phyloP scores from a whole-genome alignment of 1,140 invertebrate species.

The Nomia melanderi region DNA sequence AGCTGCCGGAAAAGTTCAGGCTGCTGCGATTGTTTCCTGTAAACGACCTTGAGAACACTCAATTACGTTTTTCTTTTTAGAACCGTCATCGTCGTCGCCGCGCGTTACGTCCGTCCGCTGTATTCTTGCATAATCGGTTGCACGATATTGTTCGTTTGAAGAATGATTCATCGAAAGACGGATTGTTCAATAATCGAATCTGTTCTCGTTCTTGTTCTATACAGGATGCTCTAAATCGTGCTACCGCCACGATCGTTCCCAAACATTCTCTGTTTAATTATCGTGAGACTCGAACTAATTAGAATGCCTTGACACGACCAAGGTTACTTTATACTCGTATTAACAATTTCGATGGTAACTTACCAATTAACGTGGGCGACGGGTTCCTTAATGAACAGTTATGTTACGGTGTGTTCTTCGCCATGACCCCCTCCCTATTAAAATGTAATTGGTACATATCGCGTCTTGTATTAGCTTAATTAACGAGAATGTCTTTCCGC shows the following conservation, averaged over 20 bases:
- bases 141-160: no score
- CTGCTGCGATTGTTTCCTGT: background rate
- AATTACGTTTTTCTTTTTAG: no score
- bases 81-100: no score
- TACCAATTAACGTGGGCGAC: conserved; percentile 40
- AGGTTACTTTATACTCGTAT: conserved; percentile 12
- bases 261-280: conserved; percentile 35
- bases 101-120: no score
- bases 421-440: conserved; percentile 11
- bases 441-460: conserved; percentile 35
- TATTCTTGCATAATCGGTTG: no score
- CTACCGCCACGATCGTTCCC: background rate
- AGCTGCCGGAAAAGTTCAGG: background rate
- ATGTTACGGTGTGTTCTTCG: conserved; percentile 23
- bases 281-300: conserved; percentile 40
- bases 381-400: conserved; percentile 42
- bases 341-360: conserved; percentile 31
- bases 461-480: conserved; percentile 33
- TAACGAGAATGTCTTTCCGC: background rate
- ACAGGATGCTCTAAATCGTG: background rate
- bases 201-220: background rate
- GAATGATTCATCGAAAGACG: no score
- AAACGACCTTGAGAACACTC: background rate
- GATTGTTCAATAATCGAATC: background rate
- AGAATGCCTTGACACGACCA: conserved; percentile 12